Conservation (phyloP, 2,113 vertebrate species). For the Cyphomyrus plagiostoma region DNA sequence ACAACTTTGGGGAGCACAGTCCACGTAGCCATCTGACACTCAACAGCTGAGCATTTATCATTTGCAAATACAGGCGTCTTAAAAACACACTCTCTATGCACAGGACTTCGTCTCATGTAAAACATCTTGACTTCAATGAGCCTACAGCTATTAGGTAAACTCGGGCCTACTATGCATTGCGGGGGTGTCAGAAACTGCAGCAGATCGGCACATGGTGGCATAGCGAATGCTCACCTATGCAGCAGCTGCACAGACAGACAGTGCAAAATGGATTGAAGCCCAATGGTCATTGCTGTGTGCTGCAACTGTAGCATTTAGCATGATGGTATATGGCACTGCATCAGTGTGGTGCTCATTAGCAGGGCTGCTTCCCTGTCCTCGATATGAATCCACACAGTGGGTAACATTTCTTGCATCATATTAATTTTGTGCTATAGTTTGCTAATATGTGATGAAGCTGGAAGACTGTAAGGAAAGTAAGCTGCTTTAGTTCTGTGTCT, state of each 20-base stretch:
- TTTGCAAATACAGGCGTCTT: not conserved
- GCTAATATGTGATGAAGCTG: not conserved
- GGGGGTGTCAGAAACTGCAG: not conserved
- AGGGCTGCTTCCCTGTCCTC: not conserved
- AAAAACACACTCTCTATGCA: not conserved
- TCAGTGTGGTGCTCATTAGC: not conserved
- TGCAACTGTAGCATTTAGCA: not conserved
- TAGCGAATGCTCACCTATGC: not conserved
- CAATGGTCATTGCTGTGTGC: not conserved
- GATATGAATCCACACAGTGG: not conserved
- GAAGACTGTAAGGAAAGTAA: not conserved
- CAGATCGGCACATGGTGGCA: not conserved
- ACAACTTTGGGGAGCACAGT: not conserved
- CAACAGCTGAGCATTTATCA: not conserved
- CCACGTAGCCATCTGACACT: not conserved
- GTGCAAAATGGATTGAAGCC: not conserved
- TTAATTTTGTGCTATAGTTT: not conserved
- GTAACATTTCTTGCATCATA: not conserved
- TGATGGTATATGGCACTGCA: not conserved
- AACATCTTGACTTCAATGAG: not conserved
- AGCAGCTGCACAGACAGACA: not conserved
- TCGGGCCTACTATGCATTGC: not conserved
- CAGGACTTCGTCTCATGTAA: not conserved
- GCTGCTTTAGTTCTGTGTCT: not conserved
- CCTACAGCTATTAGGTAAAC: not conserved